A percentile compares a stretch with the other conserved stretches of the same genome.
phyloP scores from a whole-genome alignment of 2,113 vertebrate genomes.

The Corythornis madagascariensis region DNA sequence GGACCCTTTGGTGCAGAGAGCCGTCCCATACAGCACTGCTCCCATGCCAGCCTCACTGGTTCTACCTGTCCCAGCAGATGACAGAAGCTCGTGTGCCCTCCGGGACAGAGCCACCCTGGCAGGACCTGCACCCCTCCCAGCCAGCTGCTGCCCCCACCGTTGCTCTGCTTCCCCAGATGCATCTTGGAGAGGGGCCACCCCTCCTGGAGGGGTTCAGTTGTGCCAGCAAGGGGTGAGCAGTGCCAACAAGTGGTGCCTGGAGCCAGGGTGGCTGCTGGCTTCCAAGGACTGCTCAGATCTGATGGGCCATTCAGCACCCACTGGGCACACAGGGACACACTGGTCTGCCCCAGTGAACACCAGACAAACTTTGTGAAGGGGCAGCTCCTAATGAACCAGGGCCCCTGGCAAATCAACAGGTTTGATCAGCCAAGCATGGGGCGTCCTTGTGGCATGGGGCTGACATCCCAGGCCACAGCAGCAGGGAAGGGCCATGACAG shows the following conservation, averaged over 20 bases:
- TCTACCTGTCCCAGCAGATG: background rate
- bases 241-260: rapidly evolving
- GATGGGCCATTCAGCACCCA: background rate
- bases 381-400: background rate
- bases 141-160: background rate
- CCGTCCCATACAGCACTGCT: background rate
- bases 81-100: rapidly evolving
- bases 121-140: background rate
- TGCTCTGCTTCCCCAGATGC: rapidly evolving
- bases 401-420: rapidly evolving
- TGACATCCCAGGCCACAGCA: background rate
- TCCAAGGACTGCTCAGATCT: background rate
- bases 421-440: rapidly evolving
- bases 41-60: background rate
- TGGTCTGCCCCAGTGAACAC: rapidly evolving
- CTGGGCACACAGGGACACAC: background rate
- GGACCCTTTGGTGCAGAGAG: background rate
- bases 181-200: background rate
- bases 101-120: background rate
- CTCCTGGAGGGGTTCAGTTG: rapidly evolving
- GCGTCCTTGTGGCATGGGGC: background rate
- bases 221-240: background rate
- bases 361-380: background rate
- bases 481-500: background rate
- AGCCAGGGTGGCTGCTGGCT: background rate